Conservation (phyloP, 2,113 vertebrate genomes). For the Paedocypris sp. region DNA sequence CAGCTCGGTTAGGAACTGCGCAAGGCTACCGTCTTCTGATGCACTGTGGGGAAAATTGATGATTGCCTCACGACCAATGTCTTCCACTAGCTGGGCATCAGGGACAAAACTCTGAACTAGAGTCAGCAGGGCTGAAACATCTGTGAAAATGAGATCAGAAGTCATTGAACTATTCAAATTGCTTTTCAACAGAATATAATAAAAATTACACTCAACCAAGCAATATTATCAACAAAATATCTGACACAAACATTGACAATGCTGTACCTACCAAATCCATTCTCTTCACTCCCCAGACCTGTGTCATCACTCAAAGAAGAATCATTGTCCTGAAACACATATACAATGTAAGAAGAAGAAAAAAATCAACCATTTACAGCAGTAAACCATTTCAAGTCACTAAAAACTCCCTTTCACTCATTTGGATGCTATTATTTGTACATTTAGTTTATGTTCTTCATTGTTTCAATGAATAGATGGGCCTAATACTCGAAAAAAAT, state of each 20-base stretch:
- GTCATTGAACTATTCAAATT: neutral
- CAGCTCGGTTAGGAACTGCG: conserved; percentile 63
- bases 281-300: conserved; percentile 51
- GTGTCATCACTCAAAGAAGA: conserved; percentile 56
- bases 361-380: too few relatives aligned
- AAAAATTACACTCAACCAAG: neutral
- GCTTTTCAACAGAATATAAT: neutral
- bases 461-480: too few relatives aligned
- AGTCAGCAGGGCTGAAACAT: conserved; percentile 50
- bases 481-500: too few relatives aligned
- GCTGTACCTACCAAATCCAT: conserved; percentile 48
- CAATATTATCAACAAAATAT: neutral
- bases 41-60: conserved; percentile 66
- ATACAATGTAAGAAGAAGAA: neutral
- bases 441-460: neutral
- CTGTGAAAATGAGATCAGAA: conserved; percentile 37
- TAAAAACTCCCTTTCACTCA: too few relatives aligned
- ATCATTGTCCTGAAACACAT: conserved; percentile 57
- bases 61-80: conserved; percentile 64
- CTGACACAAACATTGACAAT: neutral
- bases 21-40: conserved; percentile 64
- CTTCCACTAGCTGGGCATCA: conserved; percentile 62
- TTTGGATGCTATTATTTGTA: too few relatives aligned
- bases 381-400: too few relatives aligned
- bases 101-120: conserved; percentile 62